Conservation (phyloP, 1,140 invertebrate species). For the Ceratosolen fusciceps region DNA sequence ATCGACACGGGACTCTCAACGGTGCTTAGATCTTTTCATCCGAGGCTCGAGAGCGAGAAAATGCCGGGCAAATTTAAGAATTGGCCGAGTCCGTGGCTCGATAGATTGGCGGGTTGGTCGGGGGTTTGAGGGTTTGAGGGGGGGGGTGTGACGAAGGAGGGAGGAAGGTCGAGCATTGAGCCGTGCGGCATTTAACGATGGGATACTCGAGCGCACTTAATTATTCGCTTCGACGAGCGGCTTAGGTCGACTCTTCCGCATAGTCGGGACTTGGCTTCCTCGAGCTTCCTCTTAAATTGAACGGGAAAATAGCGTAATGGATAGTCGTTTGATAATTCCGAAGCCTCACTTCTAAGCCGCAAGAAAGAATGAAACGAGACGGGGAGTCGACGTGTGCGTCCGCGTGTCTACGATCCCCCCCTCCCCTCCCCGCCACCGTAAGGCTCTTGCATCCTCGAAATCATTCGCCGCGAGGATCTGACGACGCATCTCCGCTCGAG, state of each 20-base stretch:
- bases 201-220: conserved; percentile 27
- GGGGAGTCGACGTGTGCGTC: background rate
- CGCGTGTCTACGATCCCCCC: no score
- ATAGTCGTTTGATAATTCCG: conserved; percentile 28
- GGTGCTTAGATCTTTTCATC: no score
- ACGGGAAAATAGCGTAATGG: conserved; percentile 37
- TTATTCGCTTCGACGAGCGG: conserved; percentile 27
- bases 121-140: no score
- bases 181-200: background rate
- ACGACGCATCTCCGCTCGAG: background rate
- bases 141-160: background rate
- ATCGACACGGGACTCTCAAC: background rate
- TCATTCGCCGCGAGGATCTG: no score
- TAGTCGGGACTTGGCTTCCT: background rate
- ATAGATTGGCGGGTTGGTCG: no score
- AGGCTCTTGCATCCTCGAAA: no score
- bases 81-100: background rate
- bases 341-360: no score
- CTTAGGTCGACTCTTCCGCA: background rate
- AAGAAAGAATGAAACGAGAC: background rate
- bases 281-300: no score
- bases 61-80: background rate
- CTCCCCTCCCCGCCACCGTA: no score
- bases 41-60: background rate
- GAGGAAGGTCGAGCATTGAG: background rate